phyloP scores from a whole-genome alignment of 2,113 vertebrate genomes.

The Asarcornis scutulata region DNA sequence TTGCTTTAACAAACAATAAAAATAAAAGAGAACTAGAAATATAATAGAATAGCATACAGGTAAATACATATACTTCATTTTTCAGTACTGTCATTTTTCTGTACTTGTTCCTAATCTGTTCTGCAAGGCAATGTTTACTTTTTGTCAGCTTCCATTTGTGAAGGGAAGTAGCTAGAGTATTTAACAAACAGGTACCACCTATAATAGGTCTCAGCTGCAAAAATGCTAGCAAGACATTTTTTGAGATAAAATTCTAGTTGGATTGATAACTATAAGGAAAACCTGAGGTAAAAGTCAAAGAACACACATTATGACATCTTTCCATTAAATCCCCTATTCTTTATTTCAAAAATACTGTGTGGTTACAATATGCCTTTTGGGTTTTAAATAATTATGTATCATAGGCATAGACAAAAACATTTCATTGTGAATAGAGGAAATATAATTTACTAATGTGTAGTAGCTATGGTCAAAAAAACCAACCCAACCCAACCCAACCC shows the following conservation, averaged over 20 bases:
- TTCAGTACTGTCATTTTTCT: not conserved
- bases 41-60: no score
- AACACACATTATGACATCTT: not conserved
- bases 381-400: not conserved
- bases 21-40: not conserved
- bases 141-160: not conserved
- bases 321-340: not conserved
- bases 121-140: not conserved
- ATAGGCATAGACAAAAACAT: not conserved
- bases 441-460: not conserved
- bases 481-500: not conserved
- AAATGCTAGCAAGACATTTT: not conserved
- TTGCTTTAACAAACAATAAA: not conserved
- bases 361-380: not conserved
- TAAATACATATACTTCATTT: not conserved
- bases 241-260: not conserved
- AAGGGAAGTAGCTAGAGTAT: not conserved
- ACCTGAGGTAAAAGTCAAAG: not conserved
- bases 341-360: not conserved
- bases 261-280: not conserved
- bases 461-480: not conserved
- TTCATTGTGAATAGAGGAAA: not conserved
- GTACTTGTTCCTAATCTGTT: fast-evolving
- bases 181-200: not conserved
- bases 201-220: not conserved